phyloP scores from a whole-genome alignment of 1,140 invertebrate species.

The Phymastichus coffea region DNA sequence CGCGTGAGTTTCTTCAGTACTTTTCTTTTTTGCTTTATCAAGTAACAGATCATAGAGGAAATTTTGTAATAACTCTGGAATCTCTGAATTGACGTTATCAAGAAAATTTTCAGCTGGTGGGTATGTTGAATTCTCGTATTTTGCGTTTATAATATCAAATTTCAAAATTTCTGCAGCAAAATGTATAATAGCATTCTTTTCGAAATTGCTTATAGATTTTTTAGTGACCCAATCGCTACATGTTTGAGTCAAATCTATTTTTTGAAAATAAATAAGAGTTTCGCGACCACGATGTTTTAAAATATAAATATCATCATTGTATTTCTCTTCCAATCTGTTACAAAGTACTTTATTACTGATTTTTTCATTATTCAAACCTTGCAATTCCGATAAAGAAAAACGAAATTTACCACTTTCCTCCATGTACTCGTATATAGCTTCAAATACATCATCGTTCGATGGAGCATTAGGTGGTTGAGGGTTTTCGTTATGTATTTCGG shows the following conservation, averaged over 20 bases:
- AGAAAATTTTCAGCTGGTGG: constrained; percentile 17
- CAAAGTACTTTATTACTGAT: constrained; percentile 1
- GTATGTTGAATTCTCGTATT: constrained; percentile 12
- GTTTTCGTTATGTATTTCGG: too few relatives aligned
- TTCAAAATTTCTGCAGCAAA: constrained; percentile 6
- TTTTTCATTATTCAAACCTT: too few relatives aligned
- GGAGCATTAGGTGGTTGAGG: too few relatives aligned
- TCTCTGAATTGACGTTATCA: constrained; percentile 13
- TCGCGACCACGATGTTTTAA: not conserved
- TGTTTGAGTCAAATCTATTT: constrained; percentile 4
- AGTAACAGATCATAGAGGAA: constrained; percentile 8
- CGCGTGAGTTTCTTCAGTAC: constrained; percentile 33
- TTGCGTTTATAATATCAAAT: not conserved
- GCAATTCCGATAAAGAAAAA: constrained; percentile 12
- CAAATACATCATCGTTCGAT: not conserved
- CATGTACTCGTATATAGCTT: constrained; percentile 12
- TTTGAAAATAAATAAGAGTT: constrained; percentile 16
- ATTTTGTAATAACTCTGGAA: constrained; percentile 8
- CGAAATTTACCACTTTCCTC: constrained; percentile 16
- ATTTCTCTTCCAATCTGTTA: constrained; percentile 12
- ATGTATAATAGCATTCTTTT: constrained; percentile 4
- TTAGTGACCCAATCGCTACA: constrained; percentile 9
- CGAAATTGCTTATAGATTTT: not conserved
- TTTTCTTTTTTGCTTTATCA: not conserved
- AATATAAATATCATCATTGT: constrained; percentile 12